Conservation (phyloP, 2,888 invertebrate genomes). For the Spodoptera exigua region DNA sequence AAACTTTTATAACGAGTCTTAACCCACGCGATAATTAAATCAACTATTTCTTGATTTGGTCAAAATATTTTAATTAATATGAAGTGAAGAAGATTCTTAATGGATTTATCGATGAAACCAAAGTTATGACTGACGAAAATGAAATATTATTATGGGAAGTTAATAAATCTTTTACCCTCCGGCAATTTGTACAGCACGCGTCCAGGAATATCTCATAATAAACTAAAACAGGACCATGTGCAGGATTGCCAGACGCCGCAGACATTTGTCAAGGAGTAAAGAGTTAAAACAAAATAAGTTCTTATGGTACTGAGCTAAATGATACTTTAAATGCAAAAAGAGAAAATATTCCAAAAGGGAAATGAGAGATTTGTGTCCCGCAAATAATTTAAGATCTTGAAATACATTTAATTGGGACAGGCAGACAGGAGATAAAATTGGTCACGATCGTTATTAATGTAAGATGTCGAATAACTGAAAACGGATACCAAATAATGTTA, state of each 20-base stretch:
- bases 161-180: conserved; percentile 61
- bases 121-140: conserved; percentile 33
- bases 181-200: conserved; percentile 62
- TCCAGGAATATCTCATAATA: conserved; percentile 64
- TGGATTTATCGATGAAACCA: conserved; percentile 34
- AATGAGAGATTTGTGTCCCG: conserved; percentile 51
- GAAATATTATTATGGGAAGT: conserved; percentile 15
- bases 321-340: conserved; percentile 29
- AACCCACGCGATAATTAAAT: conserved; percentile 27
- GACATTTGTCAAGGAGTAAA: conserved; percentile 69
- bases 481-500: no score
- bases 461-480: no score
- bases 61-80: conserved; percentile 6
- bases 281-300: conserved; percentile 62
- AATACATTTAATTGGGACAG: not conserved
- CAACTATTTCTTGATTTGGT: conserved; percentile 15
- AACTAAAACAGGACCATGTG: conserved; percentile 58
- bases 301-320: conserved; percentile 52
- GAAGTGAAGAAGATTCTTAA: conserved; percentile 8
- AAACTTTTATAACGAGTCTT: conserved; percentile 16
- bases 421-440: no score
- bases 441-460: no score
- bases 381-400: conserved; percentile 20
- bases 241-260: conserved; percentile 50
- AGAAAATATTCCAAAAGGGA: conserved; percentile 48